Evolutionary conservation across 2,888 invertebrate species (phyloP).

Genomic region (Ormia ochracea): DNA sequence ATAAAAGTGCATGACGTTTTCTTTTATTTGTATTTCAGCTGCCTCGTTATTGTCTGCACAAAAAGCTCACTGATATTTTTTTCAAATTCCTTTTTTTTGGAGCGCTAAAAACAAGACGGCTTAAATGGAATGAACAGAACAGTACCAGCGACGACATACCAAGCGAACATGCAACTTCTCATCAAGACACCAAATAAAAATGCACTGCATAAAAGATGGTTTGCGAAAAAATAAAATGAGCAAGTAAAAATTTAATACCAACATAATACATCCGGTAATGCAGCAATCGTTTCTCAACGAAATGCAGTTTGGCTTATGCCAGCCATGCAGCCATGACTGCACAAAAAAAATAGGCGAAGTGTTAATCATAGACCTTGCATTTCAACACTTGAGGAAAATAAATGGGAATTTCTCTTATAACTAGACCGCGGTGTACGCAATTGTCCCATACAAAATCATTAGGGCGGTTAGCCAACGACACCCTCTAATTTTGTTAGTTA

Average conservation of each 20-base stretch:
- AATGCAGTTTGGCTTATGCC: slow-evolving; percentile 36
- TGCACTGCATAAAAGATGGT: not conserved
- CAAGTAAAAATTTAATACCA: slow-evolving; percentile 34
- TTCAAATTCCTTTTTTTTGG: not conserved
- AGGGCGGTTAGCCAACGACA: too few relatives aligned
- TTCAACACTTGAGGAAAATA: too few relatives aligned
- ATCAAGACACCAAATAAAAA: not conserved
- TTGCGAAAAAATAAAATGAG: not conserved
- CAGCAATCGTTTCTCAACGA: slow-evolving; percentile 41
- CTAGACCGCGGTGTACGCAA: too few relatives aligned
- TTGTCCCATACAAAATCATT: too few relatives aligned
- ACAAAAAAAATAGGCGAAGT: too few relatives aligned
- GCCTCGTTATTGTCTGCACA: slow-evolving; percentile 34
- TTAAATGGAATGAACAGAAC: slow-evolving; percentile 41
- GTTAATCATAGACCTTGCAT: too few relatives aligned
- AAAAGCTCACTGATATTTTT: slow-evolving; percentile 9
- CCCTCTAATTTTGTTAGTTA: too few relatives aligned
- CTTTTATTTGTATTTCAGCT: not conserved
- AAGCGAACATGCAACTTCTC: slow-evolving; percentile 24
- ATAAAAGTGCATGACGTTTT: slow-evolving; percentile 51
- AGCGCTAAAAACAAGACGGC: slow-evolving; percentile 32
- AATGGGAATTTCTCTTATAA: too few relatives aligned
- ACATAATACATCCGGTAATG: slow-evolving; percentile 34
- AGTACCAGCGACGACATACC: not conserved
- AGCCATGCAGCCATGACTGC: not conserved